These are phyloP conservation scores for Drosophila conformis DNA, from an alignment of 2,888 invertebrate genomes.

Conservation along the genomic window DNA sequence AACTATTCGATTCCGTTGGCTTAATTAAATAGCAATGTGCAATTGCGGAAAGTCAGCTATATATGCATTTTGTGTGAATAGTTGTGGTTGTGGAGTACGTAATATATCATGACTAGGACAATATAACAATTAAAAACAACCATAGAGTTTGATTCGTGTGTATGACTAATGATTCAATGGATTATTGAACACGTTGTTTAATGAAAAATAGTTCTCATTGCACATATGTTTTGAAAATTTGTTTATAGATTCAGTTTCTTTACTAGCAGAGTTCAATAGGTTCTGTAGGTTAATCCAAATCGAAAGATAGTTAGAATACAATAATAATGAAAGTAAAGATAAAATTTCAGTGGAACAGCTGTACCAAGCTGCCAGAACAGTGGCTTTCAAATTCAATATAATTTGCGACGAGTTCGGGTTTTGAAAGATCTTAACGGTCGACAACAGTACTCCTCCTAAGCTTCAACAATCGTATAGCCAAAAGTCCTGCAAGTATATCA, in stretches of 20 bases:
- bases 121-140: background rate
- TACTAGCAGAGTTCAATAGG: background rate
- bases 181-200: background rate
- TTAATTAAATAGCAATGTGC: slow-evolving; percentile 57
- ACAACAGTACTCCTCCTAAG: background rate
- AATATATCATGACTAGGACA: background rate
- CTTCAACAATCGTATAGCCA: no score
- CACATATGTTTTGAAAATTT: background rate
- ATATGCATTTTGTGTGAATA: background rate
- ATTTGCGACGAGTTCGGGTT: background rate
- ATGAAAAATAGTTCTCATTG: no score
- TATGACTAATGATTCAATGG: background rate
- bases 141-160: background rate
- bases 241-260: background rate
- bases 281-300: no score
- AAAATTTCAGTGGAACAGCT: no score
- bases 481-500: no score
- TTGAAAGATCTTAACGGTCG: background rate
- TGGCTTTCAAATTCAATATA: background rate
- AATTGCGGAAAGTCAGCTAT: slow-evolving; percentile 5
- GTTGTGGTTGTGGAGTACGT: background rate
- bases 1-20: slow-evolving; percentile 11
- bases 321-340: no score
- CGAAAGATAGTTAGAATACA: no score
- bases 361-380: no score